A percentile compares a stretch with the other conserved stretches of the same genome.
These are phyloP conservation scores for Coturnix japonica DNA, from an alignment of 2,113 vertebrate genomes.

Conservation along the genomic window DNA sequence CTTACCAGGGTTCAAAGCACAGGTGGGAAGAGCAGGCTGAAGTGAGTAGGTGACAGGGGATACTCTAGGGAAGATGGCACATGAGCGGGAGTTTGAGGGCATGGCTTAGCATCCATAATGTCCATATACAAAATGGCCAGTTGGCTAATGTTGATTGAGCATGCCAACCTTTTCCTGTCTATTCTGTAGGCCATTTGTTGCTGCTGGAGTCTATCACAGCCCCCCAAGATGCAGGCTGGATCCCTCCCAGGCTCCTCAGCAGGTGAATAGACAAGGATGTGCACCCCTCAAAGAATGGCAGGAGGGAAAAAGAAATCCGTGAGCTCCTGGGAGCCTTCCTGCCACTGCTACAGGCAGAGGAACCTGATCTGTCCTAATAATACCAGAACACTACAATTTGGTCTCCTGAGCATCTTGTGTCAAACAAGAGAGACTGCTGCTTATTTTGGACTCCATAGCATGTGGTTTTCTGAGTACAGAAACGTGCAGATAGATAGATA, in stretches of 20 bases:
- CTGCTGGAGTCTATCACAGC: background rate
- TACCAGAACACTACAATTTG: background rate
- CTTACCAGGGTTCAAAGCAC: background rate
- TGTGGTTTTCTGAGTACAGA: background rate
- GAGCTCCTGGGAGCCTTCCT: background rate
- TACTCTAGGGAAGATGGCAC: background rate
- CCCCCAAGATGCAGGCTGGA: background rate
- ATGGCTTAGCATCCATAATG: background rate
- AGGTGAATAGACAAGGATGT: background rate
- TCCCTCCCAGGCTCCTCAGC: background rate
- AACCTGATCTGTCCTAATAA: background rate
- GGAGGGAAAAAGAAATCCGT: accelerated
- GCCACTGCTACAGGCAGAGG: background rate
- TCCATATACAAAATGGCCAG: background rate
- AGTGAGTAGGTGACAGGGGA: background rate
- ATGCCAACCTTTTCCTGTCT: background rate
- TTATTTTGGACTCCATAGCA: background rate
- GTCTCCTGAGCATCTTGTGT: background rate
- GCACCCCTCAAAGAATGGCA: background rate
- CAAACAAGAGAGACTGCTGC: background rate
- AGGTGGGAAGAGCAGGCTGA: background rate
- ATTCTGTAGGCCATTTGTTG: background rate
- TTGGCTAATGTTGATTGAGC: background rate
- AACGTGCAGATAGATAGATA: background rate
- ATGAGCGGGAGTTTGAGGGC: background rate